Evolutionary conservation across 2,888 invertebrate species (phyloP), one percentile per base, ranked within the genome.

Genomic region (Iphiclides podalirius): DNA sequence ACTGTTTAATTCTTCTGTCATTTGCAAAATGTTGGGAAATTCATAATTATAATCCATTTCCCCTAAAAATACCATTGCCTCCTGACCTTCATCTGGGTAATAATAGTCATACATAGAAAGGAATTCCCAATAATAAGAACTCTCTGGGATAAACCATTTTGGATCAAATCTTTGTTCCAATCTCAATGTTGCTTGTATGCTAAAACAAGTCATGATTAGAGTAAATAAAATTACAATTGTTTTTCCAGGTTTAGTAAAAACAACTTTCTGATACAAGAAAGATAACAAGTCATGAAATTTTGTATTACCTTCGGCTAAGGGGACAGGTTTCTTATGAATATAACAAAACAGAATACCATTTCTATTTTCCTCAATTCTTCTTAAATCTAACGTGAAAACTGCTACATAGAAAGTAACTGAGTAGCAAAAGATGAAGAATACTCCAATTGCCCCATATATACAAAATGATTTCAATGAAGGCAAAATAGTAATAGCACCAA

Each of bases 401-500:
- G 94, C 94, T 9, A 94, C 91, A 76, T 95, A 96, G 74, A 95
- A 94, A n/a, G 95, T 95, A 4, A 94, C 90, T 60, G 94, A 94
- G 65, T 92, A 93, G 47, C 94, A 78, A 72, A 93, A 95, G 14
- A 94, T 94, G 63, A 94, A 92, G 50, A 94, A 88, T 1, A 96
- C 94, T 13, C 95, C 94, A 1, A 92, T 76, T 4, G 94, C 94
- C 9, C 95, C 95, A 72, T 94, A 96, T 42, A 95, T 89, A 72
- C 96, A 96, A 72, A 95, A 96, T 0, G 95, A 95, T 73, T 93
- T 92, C 23, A 96, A 81, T 2, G 94, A 94, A 13, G 96, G 96
- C 52, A 96, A 80, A 63, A 95, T 93, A 42, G 95, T 95, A 12
- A 93, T 92, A 20, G 95, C 92, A 31, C 95, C 95, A 52, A 95